Evolutionary conservation across 2,113 vertebrate genomes (phyloP).

Genomic region (Nothobranchius furzeri): DNA sequence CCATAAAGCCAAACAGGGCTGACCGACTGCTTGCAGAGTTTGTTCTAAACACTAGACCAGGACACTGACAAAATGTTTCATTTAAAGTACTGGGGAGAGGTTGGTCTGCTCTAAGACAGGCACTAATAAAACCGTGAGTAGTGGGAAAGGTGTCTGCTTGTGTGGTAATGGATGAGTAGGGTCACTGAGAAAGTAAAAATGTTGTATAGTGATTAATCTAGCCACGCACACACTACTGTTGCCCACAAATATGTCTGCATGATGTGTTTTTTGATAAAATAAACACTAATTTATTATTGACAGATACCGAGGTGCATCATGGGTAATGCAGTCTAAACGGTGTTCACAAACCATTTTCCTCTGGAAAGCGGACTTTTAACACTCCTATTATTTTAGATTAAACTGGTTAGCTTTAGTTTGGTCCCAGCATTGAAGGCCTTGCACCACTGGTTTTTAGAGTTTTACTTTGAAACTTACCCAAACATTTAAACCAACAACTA

Average conservation of each 20-base stretch:
- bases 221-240: not conserved
- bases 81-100: constrained; percentile 60
- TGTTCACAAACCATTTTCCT: no score
- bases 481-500: no score
- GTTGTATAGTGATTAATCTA: not conserved
- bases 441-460: no score
- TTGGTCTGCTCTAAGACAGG: constrained; percentile 47
- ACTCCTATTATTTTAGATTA: no score
- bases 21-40: constrained; percentile 67
- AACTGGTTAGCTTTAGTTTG: not conserved
- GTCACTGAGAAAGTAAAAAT: not conserved
- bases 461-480: no score
- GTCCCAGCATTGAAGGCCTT: no score
- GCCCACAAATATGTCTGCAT: not conserved
- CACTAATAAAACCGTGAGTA: constrained; percentile 61
- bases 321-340: no score
- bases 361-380: no score
- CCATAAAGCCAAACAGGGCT: constrained; percentile 61
- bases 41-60: constrained; percentile 59
- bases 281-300: no score
- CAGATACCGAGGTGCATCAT: no score
- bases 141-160: constrained; percentile 33
- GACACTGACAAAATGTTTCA: constrained; percentile 65
- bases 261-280: not conserved
- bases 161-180: not conserved